A percentile compares a stretch with the other conserved stretches of the same genome.
Evolutionary conservation across 2,113 vertebrate species (phyloP).

Genomic region (Sinocyclocheilus grahami): DNA sequence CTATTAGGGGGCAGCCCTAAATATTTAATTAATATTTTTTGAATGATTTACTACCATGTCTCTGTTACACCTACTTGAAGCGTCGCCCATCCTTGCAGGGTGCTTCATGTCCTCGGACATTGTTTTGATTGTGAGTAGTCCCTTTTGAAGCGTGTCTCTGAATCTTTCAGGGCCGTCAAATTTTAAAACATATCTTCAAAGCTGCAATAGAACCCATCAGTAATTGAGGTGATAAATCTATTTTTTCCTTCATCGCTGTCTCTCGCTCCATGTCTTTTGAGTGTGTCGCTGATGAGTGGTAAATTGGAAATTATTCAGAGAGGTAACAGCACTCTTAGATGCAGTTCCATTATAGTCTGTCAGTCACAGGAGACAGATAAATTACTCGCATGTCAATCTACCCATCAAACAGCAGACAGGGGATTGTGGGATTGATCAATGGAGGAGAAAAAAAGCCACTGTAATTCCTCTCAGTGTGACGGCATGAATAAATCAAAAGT

Average conservation of each 20-base stretch:
- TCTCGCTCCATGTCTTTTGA: constrained; percentile 62
- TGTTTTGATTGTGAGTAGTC: constrained; percentile 47
- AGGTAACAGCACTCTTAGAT: constrained; percentile 78
- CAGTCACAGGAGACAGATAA: constrained; percentile 83
- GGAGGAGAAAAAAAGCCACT: constrained; percentile 58
- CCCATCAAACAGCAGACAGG: constrained; percentile 68
- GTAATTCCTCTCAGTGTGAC: constrained; percentile 58
- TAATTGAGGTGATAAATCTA: constrained; percentile 83
- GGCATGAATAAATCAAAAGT: constrained; percentile 60
- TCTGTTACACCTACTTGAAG: background rate
- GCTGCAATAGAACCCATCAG: constrained; percentile 80
- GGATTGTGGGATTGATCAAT: constrained; percentile 83
- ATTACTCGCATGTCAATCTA: constrained; percentile 85
- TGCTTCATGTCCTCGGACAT: background rate
- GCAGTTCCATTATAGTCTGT: constrained; percentile 85
- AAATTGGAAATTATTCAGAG: constrained; percentile 89
- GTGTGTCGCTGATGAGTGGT: constrained; percentile 86
- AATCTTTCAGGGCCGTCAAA: constrained; percentile 77
- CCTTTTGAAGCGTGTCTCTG: constrained; percentile 66
- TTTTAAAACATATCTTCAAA: constrained; percentile 80
- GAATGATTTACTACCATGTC: background rate
- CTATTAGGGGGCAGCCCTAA: too few species aligned
- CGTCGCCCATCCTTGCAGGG: background rate
- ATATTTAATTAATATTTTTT: background rate
- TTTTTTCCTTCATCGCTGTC: constrained; percentile 48